Percentiles rank a stretch among this genome's conserved stretches.
Conservation (phyloP, 2,888 invertebrate genomes). For the Lithophane leautieri region DNA sequence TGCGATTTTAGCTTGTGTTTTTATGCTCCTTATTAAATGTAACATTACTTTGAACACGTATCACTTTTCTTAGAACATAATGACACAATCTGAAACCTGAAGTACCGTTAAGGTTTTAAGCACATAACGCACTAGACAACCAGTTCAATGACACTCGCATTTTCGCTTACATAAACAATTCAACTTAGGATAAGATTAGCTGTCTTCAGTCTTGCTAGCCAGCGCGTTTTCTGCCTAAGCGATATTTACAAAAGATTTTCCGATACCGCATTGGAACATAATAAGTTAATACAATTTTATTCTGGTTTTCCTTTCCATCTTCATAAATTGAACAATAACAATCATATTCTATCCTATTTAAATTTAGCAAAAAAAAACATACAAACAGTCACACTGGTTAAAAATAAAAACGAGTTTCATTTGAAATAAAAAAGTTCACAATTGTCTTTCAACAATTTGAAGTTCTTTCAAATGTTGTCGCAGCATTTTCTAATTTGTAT, state of each 20-base stretch:
- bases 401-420: slow-evolving; percentile 28
- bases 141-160: not conserved
- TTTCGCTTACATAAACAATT: slow-evolving; percentile 1
- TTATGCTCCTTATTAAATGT: not conserved
- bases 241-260: slow-evolving; percentile 1
- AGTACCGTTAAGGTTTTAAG: slow-evolving; percentile 5
- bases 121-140: slow-evolving; percentile 31
- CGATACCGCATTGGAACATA: not conserved
- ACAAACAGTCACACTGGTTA: slow-evolving; percentile 40
- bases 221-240: slow-evolving; percentile 5
- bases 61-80: slow-evolving; percentile 2
- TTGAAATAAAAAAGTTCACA: slow-evolving; percentile 28
- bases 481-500: slow-evolving; percentile 54
- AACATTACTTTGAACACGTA: not conserved
- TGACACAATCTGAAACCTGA: slow-evolving; percentile 6
- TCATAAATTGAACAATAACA: slow-evolving; percentile 39
- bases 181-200: not conserved
- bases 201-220: not conserved
- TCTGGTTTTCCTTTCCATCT: not conserved
- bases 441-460: slow-evolving; percentile 34
- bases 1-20: slow-evolving; percentile 31
- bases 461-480: slow-evolving; percentile 21
- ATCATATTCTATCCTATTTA: slow-evolving; percentile 38
- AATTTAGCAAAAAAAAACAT: slow-evolving; percentile 35
- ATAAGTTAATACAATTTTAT: not conserved